Conservation (phyloP, 2,113 vertebrate species). For the Brachypodius melanocephalos region DNA sequence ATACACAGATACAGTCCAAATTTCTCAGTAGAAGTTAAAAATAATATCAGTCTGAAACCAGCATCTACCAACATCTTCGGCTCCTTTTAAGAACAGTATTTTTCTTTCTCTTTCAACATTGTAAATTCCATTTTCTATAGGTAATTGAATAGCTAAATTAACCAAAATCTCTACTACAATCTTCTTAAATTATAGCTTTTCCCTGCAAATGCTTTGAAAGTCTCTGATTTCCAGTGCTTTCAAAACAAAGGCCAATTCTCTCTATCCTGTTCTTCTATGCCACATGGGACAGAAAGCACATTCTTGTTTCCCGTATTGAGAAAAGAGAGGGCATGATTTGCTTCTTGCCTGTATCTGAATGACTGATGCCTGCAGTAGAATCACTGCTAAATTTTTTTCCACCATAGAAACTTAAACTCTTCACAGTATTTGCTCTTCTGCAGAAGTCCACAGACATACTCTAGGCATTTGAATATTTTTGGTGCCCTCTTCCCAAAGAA, state of each 20-base stretch:
- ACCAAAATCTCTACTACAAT: constrained; percentile 16
- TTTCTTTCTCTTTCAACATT: neutral
- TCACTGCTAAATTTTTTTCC: neutral
- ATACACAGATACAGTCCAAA: neutral
- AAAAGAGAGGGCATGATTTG: neutral
- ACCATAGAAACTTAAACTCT: neutral
- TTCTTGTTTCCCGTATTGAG: neutral
- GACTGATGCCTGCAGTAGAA: neutral
- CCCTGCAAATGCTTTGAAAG: constrained; percentile 19
- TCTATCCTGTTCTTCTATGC: neutral
- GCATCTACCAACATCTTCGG: neutral
- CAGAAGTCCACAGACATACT: neutral
- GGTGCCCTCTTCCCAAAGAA: neutral
- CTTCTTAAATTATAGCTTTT: constrained; percentile 30
- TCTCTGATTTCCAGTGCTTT: constrained; percentile 16
- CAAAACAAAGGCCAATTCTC: neutral
- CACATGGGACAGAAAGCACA: neutral
- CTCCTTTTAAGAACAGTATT: neutral
- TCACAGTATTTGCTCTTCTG: neutral
- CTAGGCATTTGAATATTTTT: neutral
- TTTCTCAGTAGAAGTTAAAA: constrained; percentile 23
- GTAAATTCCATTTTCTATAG: constrained; percentile 12
- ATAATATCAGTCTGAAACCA: neutral
- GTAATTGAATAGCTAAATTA: constrained; percentile 2
- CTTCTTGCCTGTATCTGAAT: neutral